Conservation (phyloP, 2,113 vertebrate genomes). For the Arothron firmamentum region DNA sequence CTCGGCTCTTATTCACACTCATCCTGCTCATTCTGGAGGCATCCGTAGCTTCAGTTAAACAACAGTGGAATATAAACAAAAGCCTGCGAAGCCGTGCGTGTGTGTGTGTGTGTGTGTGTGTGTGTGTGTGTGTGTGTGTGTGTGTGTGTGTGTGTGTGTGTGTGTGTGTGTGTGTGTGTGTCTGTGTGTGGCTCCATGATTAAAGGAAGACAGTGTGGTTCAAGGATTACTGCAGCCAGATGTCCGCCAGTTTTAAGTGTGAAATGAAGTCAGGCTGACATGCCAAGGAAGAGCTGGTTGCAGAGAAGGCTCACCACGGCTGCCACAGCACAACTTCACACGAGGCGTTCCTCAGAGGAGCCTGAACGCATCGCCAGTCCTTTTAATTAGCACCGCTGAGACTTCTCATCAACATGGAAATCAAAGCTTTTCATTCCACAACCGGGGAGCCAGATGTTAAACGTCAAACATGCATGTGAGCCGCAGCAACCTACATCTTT, state of each 20-base stretch:
- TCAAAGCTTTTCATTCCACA: constrained; percentile 29
- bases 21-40: constrained; percentile 24
- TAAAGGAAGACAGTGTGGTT: too few species aligned
- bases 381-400: constrained; percentile 45
- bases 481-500: not conserved
- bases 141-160: not conserved
- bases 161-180: not conserved
- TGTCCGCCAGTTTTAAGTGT: not conserved
- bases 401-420: constrained; percentile 29
- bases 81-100: constrained; percentile 1
- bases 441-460: not conserved
- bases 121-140: not conserved
- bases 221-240: too few species aligned
- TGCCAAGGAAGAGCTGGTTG: not conserved
- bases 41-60: constrained; percentile 44
- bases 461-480: constrained; percentile 11
- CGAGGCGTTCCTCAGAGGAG: constrained; percentile 4
- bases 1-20: not conserved
- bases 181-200: not conserved
- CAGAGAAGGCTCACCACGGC: constrained; percentile 13
- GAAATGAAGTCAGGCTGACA: not conserved
- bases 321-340: constrained; percentile 12
- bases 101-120: not conserved
- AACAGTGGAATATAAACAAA: constrained; percentile 16
- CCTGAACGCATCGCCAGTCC: constrained; percentile 6